A percentile compares a stretch with the other conserved stretches of the same genome.
These are phyloP conservation scores for Microdon myrmicae DNA, from an alignment of 2,888 invertebrate genomes.

Conservation along the genomic window DNA sequence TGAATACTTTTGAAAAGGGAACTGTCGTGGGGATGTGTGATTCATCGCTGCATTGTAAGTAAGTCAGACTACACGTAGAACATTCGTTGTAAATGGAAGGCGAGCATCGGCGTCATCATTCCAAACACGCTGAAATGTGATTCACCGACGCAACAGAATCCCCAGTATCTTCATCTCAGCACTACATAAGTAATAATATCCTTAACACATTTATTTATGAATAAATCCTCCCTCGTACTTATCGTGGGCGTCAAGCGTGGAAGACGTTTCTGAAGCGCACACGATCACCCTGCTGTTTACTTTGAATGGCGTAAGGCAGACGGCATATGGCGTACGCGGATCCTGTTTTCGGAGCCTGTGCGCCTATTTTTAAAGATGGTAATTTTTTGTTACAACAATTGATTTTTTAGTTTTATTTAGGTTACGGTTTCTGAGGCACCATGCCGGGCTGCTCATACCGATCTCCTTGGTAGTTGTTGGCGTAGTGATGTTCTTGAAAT, in stretches of 20 bases:
- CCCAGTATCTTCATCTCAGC: background rate
- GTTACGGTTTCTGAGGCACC: background rate
- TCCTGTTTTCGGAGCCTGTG: too few relatives aligned
- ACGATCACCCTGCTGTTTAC: constrained; percentile 45
- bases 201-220: constrained; percentile 3
- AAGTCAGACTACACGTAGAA: constrained; percentile 1
- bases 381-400: constrained; percentile 16
- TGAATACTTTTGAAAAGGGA: background rate
- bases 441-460: constrained; percentile 15
- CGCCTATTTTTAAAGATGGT: constrained; percentile 33
- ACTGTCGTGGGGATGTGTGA: constrained; percentile 3
- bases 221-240: background rate
- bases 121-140: constrained; percentile 12
- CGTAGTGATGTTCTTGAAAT: constrained; percentile 41
- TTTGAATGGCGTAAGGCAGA: too few relatives aligned
- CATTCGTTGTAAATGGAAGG: constrained; percentile 17
- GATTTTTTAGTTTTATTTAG: constrained; percentile 7
- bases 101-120: background rate
- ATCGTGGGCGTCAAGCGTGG: constrained; percentile 33
- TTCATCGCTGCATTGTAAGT: constrained; percentile 3
- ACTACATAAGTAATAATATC: background rate
- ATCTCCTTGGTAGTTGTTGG: background rate
- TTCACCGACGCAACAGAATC: constrained; percentile 11
- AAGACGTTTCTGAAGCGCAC: constrained; percentile 11
- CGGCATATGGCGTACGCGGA: too few relatives aligned